Base-by-base conservation (phyloP, 2,797 vertebrate genomes). In the Eulemur rubriventer region DNA sequence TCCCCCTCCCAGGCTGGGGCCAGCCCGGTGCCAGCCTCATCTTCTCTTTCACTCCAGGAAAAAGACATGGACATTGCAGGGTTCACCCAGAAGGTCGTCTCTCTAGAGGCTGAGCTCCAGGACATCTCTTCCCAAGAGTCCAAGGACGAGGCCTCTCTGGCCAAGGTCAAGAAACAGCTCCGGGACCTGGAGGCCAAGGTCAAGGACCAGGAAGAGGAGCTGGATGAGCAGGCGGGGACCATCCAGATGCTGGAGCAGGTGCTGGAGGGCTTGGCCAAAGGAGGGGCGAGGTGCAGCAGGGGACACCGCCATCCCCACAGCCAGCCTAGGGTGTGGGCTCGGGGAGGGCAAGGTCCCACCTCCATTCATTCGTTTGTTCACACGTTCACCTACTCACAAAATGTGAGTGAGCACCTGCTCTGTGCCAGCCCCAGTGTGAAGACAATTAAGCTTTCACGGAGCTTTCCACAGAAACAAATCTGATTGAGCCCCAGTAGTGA, bases 191-290 rank as follows among this genome's bases (percentile, higher is more conserved):
- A 99, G 97, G 99, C 99, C 22, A 99, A 99, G 97, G 99, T 99
- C 96, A 99, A 99, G 96, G 99, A 99, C 98, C 99, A 99, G 98
- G 99, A 99, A 97, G 99, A 99, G 95, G 99, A 99, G 98, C 99
- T 99, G 93, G 99, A 99, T 0, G 99, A 99, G 96, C 99, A 99
- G 98, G 99, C 99, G 0, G 99, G 99, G 67, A 99, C 98, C 97
- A 99, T 99, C 97, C 99, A 99, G 98, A 99, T 99, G 99, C 98
- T 99, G 98, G 99, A 99, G 96, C 99, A 99, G 99, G 99, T 99
- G 98, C 13, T 48, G 8, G 1, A 41, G 48, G 93, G 90, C 72
- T 75, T 33, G 75, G 38, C 78, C 30, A 5, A 86, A 63, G 84
- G 82, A 89, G 69, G 76, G 76, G 13, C 1, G 14, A 12, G 20